Conservation (phyloP, 2,113 vertebrate genomes). For the Hyperoodon ampullatus region DNA sequence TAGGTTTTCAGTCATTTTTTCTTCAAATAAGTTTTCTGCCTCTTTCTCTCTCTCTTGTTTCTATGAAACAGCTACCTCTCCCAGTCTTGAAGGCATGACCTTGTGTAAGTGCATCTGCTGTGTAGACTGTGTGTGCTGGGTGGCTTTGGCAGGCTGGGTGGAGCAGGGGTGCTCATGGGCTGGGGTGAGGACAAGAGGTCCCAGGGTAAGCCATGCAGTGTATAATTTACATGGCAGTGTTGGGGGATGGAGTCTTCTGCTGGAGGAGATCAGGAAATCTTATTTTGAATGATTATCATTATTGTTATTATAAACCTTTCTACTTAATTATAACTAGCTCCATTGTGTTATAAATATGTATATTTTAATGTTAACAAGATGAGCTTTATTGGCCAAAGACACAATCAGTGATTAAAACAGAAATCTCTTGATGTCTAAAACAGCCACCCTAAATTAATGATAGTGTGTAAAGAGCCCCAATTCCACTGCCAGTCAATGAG, state of each 20-base stretch:
- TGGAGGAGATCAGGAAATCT: not conserved
- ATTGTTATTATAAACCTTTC: conserved; percentile 64
- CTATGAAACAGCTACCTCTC: not conserved
- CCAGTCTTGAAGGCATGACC: not conserved
- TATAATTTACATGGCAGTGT: not conserved
- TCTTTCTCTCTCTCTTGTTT: not conserved
- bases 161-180: not conserved
- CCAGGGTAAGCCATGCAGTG: not conserved
- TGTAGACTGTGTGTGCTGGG: not conserved
- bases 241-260: not conserved
- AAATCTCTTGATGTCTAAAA: conserved; percentile 60
- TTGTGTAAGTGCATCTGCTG: not conserved
- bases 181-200: not conserved
- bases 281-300: conserved; percentile 56
- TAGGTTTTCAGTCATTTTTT: not conserved
- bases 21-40: not conserved
- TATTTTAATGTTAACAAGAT: conserved; percentile 70
- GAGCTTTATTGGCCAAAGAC: conserved; percentile 68
- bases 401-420: conserved; percentile 70
- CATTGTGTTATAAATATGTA: conserved; percentile 71
- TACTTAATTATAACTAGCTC: conserved; percentile 65
- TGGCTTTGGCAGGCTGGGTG: not conserved
- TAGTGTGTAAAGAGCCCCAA: not conserved
- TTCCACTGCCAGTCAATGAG: not conserved
- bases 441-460: conserved; percentile 43